phyloP scores from a whole-genome alignment of 2,888 invertebrate genomes.

The Stenchaetothrips biformis region DNA sequence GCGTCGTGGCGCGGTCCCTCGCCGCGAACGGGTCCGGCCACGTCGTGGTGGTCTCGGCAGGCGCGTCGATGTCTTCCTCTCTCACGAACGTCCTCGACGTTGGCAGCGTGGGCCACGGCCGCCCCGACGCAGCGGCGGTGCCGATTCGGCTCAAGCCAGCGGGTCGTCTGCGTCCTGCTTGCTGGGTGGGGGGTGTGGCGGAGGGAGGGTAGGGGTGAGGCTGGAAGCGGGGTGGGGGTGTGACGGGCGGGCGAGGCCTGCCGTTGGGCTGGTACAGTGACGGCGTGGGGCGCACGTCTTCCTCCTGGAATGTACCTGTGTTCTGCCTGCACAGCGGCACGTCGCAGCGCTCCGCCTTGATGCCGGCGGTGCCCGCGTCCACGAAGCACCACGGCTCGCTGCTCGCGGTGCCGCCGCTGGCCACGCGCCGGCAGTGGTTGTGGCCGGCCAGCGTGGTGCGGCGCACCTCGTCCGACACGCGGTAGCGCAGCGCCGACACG shows the following conservation, averaged over 20 bases:
- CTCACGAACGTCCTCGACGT: neutral
- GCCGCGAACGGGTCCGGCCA: neutral
- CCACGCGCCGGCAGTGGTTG: constrained; percentile 55
- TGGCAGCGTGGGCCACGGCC: neutral
- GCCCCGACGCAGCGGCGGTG: neutral
- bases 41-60: neutral
- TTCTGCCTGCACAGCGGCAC: constrained; percentile 47
- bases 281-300: neutral
- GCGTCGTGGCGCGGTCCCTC: neutral
- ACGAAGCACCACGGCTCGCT: constrained; percentile 55
- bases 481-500: constrained; percentile 38
- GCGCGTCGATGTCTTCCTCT: neutral
- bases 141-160: neutral
- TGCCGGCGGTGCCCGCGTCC: constrained; percentile 40
- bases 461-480: constrained; percentile 39
- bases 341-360: constrained; percentile 51
- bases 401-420: constrained; percentile 40
- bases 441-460: constrained; percentile 45
- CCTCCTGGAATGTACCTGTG: neutral
- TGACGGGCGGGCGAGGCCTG: neutral
- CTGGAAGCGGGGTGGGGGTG: neutral
- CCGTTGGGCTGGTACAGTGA: neutral
- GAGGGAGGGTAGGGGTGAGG: neutral
- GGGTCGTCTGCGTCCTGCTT: neutral
- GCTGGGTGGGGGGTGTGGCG: neutral